Conservation (phyloP, 2,113 vertebrate species). For the Pachypanchax playfairii region DNA sequence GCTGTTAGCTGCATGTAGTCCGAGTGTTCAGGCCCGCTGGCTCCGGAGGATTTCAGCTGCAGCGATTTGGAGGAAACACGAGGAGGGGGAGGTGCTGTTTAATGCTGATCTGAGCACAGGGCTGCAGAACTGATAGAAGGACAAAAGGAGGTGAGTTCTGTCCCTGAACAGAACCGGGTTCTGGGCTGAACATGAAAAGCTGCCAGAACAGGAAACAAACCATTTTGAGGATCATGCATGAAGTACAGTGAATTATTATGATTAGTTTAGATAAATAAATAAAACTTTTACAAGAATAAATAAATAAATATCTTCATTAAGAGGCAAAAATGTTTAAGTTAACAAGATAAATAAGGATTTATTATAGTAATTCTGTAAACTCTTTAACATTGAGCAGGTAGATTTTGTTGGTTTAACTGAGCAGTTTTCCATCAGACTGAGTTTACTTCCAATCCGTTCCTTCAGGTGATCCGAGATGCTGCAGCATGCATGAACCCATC, state of each 20-base stretch:
- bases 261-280: constrained; percentile 14
- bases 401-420: not conserved
- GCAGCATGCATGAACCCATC: constrained; percentile 42
- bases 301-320: not conserved
- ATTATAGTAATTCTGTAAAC: too few relatives aligned
- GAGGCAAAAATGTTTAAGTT: not conserved
- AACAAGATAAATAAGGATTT: constrained; percentile 22
- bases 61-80: constrained; percentile 25
- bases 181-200: not conserved
- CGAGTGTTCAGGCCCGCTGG: constrained; percentile 13
- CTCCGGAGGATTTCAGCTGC: constrained; percentile 46
- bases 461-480: not conserved
- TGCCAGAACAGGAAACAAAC: constrained; percentile 11
- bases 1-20: constrained; percentile 50
- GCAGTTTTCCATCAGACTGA: constrained; percentile 12
- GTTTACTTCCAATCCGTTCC: constrained; percentile 28
- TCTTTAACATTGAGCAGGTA: not conserved
- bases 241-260: constrained; percentile 13
- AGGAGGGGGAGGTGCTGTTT: constrained; percentile 41
- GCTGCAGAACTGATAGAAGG: constrained; percentile 42
- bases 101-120: constrained; percentile 54
- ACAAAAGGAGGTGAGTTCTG: constrained; percentile 54
- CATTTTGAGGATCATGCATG: constrained; percentile 16
- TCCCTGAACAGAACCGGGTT: constrained; percentile 27
- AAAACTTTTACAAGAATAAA: not conserved